These are phyloP conservation scores for Oryzaephilus surinamensis DNA, from an alignment of 1,140 invertebrate species.

Conservation along the genomic window DNA sequence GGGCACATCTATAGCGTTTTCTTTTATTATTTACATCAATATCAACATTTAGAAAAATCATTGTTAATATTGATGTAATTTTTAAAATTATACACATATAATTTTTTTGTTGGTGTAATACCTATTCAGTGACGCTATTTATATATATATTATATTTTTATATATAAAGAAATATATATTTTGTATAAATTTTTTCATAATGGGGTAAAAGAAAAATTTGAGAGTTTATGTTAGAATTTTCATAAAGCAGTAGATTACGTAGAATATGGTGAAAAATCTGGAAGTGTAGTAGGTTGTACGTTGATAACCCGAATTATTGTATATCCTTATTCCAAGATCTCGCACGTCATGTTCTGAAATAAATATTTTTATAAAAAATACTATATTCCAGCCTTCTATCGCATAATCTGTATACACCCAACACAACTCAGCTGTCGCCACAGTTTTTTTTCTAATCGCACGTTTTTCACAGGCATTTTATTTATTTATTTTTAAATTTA, in stretches of 20 bases:
- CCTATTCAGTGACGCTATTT: constrained; percentile 22
- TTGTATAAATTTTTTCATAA: not conserved
- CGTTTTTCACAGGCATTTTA: too few species aligned
- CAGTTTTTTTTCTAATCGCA: too few species aligned
- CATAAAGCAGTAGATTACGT: constrained; percentile 7
- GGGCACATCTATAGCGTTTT: constrained; percentile 15
- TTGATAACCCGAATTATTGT: too few species aligned
- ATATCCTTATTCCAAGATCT: constrained; percentile 20
- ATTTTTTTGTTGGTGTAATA: constrained; percentile 24
- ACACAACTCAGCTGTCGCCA: too few species aligned
- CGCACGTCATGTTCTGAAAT: constrained; percentile 21
- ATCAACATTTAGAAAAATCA: constrained; percentile 4
- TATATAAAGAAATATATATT: constrained; percentile 12
- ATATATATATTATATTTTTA: too few species aligned
- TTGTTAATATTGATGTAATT: constrained; percentile 9
- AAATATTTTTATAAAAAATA: constrained; percentile 1
- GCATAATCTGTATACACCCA: too few species aligned
- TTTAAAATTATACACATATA: too few species aligned
- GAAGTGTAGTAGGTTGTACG: too few species aligned
- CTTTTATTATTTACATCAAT: constrained; percentile 6
- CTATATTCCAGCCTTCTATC: not conserved
- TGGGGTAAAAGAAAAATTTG: constrained; percentile 2
- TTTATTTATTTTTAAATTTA: too few species aligned
- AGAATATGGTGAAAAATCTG: constrained; percentile 4
- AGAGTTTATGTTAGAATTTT: constrained; percentile 9